Conservation (phyloP, 2,888 invertebrate genomes). For the Drosophila paranaensis region DNA sequence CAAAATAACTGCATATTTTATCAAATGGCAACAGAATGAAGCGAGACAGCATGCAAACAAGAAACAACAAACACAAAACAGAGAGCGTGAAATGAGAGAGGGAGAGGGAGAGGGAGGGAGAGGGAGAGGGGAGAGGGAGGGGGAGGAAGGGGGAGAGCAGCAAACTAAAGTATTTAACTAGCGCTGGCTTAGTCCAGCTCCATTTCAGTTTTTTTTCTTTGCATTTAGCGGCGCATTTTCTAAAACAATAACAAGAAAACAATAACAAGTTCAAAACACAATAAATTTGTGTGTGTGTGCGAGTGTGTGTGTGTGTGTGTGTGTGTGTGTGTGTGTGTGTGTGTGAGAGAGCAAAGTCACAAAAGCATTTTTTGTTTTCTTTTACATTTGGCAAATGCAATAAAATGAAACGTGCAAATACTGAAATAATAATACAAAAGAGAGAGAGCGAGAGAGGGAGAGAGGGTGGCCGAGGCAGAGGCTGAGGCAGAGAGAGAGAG, state of each 20-base stretch:
- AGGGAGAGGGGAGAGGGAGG: neutral
- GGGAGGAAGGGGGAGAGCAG: neutral
- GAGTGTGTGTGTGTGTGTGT: neutral
- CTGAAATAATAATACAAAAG: conserved; percentile 42
- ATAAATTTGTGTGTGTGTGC: neutral
- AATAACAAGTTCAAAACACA: conserved; percentile 15
- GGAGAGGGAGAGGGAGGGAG: neutral
- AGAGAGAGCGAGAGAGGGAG: neutral
- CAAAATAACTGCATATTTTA: conserved; percentile 36
- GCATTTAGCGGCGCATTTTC: conserved; percentile 62
- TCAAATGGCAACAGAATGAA: conserved; percentile 34
- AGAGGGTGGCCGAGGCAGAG: no score
- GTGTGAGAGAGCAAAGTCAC: neutral
- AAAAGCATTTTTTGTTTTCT: conserved; percentile 40
- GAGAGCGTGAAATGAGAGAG: neutral
- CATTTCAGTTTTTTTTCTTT: conserved; percentile 22
- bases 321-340: neutral
- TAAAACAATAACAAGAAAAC: conserved; percentile 31
- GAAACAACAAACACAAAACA: conserved; percentile 6
- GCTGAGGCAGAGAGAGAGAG: neutral
- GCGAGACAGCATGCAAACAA: conserved; percentile 49
- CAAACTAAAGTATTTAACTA: conserved; percentile 55
- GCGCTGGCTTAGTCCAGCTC: conserved; percentile 43
- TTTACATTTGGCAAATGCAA: conserved; percentile 43
- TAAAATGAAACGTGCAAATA: conserved; percentile 61